Evolutionary conservation across 2,888 invertebrate genomes (phyloP), one percentile per base, ranked within the genome.

Genomic region (Lagria hirta): DNA sequence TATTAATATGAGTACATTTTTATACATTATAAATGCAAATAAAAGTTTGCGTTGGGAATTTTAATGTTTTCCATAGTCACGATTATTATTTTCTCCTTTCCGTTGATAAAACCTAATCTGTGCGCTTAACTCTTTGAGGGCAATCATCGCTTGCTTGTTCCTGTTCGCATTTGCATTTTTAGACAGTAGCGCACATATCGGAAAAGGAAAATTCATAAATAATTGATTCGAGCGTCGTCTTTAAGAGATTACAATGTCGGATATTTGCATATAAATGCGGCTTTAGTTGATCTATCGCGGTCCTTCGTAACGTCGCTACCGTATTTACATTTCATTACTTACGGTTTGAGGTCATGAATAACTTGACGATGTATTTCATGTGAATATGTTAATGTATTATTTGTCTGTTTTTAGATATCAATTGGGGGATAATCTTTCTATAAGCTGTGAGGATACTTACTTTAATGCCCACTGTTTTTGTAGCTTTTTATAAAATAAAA

Each of bases 1-100:
- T n/a, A n/a, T 40, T 34, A 45, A 35, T 41, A 46, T 41, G 41
- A 18, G 18, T 21, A 43, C 37, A 43, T 43, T 43, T 43, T 43
- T 30, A 37, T 42, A 30, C 44, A 45, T 42, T 45, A 30, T 42
- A 49, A 44, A 44, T 45, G 41, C 45, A 42, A 45, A 44, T 45
- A 45, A 24, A 20, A 32, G 17, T 26, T 27, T 40, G 34, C 38
- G 34, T 40, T 24, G 33, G 28, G 41, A 44, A 41, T 44, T 40
- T 44, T 44, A 48, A 40, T 44, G 44, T 49, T 51, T 43, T 44
- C 33, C 24, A 23, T 10, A 34, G 34, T 34, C 35, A 35, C 36
- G 43, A 34, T 36, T 30, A 28, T 28, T 35, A 22, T 35, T 34
- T 34, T 27, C n/a, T n/a, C 21, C 33, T 28, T 35, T 12, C 14